Conservation (phyloP, 1,140 invertebrate genomes). For the Lordiphosa clarofinis region DNA sequence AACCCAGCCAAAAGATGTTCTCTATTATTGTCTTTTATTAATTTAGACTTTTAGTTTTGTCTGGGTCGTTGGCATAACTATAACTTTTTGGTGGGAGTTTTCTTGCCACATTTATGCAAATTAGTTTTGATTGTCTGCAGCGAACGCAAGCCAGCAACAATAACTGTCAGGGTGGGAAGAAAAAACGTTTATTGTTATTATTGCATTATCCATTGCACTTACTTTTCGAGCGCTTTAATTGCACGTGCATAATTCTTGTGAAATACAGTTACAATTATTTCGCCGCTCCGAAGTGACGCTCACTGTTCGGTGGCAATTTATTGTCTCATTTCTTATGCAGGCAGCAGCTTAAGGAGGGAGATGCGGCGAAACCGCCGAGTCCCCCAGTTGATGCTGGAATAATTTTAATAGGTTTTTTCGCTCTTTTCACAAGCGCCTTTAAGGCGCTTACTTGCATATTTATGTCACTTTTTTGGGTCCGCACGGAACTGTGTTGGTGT, state of each 20-base stretch:
- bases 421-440: conserved; percentile 30
- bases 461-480: conserved; percentile 45
- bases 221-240: conserved; percentile 54
- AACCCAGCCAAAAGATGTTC: conserved; percentile 4
- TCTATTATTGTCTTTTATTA: conserved; percentile 63
- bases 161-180: conserved; percentile 32
- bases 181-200: conserved; percentile 64
- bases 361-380: background rate
- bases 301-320: conserved; percentile 19
- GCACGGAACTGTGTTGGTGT: too few relatives aligned
- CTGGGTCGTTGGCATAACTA: conserved; percentile 62
- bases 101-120: conserved; percentile 73
- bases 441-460: conserved; percentile 72
- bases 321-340: conserved; percentile 61
- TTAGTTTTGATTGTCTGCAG: conserved; percentile 76
- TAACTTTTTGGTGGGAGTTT: conserved; percentile 36
- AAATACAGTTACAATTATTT: conserved; percentile 66
- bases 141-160: conserved; percentile 42
- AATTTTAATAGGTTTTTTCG: conserved; percentile 64
- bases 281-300: conserved; percentile 12
- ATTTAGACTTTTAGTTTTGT: conserved; percentile 41
- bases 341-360: conserved; percentile 22
- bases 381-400: conserved; percentile 3
- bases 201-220: conserved; percentile 53
- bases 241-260: conserved; percentile 74